Evolutionary conservation across 2,113 vertebrate genomes (phyloP).

Genomic region (Rhinoderma darwinii): DNA sequence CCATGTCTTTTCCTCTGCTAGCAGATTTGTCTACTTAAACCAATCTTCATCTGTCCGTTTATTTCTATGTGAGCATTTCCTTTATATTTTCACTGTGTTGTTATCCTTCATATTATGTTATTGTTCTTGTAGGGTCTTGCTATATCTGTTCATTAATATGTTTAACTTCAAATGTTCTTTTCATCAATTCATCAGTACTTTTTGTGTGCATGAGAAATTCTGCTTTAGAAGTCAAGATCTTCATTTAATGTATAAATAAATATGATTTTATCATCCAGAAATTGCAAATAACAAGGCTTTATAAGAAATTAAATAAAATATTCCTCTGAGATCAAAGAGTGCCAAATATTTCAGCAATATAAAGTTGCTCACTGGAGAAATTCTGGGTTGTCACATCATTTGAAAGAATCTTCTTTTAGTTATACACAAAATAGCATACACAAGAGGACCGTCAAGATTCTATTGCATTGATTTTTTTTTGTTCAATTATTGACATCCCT

Average conservation of each 20-base stretch:
- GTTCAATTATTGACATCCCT: background rate
- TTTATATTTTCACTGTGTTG: background rate
- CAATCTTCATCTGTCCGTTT: background rate
- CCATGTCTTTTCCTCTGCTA: no score
- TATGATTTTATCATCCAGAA: constrained; percentile 12
- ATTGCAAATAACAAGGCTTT: background rate
- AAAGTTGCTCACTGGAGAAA: background rate
- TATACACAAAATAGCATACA: background rate
- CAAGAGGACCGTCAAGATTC: background rate
- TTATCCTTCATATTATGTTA: background rate
- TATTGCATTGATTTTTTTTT: background rate
- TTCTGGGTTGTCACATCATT: constrained; percentile 10
- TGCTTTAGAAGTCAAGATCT: background rate
- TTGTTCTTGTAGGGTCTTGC: background rate
- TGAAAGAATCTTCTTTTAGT: constrained; percentile 3
- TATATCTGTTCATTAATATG: background rate
- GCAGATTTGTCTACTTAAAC: no score
- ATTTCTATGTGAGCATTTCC: background rate
- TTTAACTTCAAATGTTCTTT: background rate
- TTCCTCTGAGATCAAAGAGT: constrained; percentile 36
- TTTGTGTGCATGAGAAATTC: background rate
- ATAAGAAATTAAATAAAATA: background rate
- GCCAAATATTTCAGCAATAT: constrained; percentile 4
- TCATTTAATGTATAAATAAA: constrained; percentile 23
- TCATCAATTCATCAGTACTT: background rate